Base-by-base conservation (phyloP, 2,113 vertebrate genomes). In the Albula glossodonta region DNA sequence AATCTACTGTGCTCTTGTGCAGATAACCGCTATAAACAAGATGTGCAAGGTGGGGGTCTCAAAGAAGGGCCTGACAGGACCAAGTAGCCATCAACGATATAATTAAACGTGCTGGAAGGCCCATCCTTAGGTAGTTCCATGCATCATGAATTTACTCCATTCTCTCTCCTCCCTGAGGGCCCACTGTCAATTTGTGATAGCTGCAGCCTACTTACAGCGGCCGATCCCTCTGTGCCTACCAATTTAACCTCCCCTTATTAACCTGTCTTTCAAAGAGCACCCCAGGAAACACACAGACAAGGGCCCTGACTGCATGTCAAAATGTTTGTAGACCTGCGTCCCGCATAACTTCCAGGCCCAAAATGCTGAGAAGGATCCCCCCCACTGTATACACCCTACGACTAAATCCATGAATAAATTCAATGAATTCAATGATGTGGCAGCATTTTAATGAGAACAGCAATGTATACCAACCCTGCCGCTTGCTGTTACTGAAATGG, bases 191-290 rank as follows among this genome's bases (percentile, higher is more conserved):
- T 51, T 77, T 81, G 60, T 83, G 86, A 89, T 84, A 52, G 56
- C 83, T 56, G 60, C 78, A 84, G 81, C 87, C 84, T 86, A 63
- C 88, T 85, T 80, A 83, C 57, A 80, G 19, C 63, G 70, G 83
- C 85, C 85, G 86, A 80, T 87, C 83, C 82, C 82, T 53, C 19
- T 82, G 56, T 78, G 56, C 57, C 89, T 56, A 77, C 52, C 49
- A 86, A n/a, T 83, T 88, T 87, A 57, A 80, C 83, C 83, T 87
- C 66, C 80, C 52, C 66, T 84, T 89, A 87, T 88, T 89, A 87
- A 90, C 87, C 78, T 83, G 80, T 78, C 56, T 79, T 25, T 83
- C 82, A n/a, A 8, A 22, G n/a, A n/a, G 19, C 51, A 74, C 41
- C 4, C 48, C 11, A 50, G 50, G 49, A 80, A 63, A 82, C 86